Conservation (phyloP, 2,888 invertebrate genomes). For the Smittia sp. region DNA sequence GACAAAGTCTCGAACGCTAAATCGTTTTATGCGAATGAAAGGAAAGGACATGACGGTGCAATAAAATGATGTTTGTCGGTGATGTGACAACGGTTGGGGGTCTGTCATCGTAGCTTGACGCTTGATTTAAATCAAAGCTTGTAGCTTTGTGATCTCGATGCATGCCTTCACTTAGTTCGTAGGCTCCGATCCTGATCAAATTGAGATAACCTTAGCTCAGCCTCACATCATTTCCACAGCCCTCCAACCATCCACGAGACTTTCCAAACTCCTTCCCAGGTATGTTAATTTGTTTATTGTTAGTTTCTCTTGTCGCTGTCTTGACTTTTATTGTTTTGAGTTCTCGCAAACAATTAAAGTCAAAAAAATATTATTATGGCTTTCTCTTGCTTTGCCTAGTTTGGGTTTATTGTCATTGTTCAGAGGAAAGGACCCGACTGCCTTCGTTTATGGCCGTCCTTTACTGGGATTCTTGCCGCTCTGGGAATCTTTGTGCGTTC, state of each 20-base stretch:
- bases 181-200: too few relatives aligned
- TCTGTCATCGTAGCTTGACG: too few relatives aligned
- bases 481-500: background rate
- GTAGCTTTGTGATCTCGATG: too few relatives aligned
- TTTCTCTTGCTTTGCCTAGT: background rate
- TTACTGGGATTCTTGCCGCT: background rate
- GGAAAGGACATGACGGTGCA: background rate
- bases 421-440: slow-evolving; percentile 20
- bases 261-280: slow-evolving; percentile 2
- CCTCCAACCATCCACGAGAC: too few relatives aligned
- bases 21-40: background rate
- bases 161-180: too few relatives aligned
- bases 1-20: background rate
- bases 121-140: too few relatives aligned
- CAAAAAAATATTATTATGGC: slow-evolving; percentile 41
- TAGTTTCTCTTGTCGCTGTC: slow-evolving; percentile 21
- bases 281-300: slow-evolving; percentile 3
- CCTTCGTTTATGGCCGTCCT: background rate
- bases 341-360: slow-evolving; percentile 38
- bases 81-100: too few relatives aligned
- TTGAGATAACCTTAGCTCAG: too few relatives aligned
- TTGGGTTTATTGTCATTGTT: slow-evolving; percentile 19
- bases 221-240: too few relatives aligned
- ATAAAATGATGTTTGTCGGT: background rate
- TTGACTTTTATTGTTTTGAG: slow-evolving; percentile 41